These are phyloP conservation scores for Parnassius glacialis DNA, from an alignment of 2,888 invertebrate species.

Conservation along the genomic window DNA sequence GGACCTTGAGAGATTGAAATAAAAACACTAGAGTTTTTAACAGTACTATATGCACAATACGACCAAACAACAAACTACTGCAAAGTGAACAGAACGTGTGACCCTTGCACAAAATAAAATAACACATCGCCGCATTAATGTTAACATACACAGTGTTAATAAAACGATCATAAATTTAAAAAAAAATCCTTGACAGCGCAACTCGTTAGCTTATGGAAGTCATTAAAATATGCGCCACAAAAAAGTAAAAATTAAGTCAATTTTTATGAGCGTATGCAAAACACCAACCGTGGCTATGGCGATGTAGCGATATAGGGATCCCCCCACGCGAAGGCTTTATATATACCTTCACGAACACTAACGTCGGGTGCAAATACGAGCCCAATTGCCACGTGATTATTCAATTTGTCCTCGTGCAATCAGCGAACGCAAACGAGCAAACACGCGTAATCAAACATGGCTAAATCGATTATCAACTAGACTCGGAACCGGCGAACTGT, in stretches of 20 bases:
- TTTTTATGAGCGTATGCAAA: constrained; percentile 15
- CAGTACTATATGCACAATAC: too few relatives aligned
- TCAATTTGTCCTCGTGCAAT: constrained; percentile 77
- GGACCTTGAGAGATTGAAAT: too few relatives aligned
- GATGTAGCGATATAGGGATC: not conserved
- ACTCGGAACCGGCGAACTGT: constrained; percentile 37
- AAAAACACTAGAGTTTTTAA: too few relatives aligned
- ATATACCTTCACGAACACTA: constrained; percentile 34
- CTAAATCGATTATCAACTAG: constrained; percentile 70
- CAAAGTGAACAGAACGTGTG: too few relatives aligned
- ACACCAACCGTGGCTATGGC: not conserved
- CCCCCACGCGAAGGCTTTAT: constrained; percentile 1
- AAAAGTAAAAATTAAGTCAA: constrained; percentile 13
- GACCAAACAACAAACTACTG: too few relatives aligned
- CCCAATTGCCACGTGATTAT: constrained; percentile 71
- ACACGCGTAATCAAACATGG: constrained; percentile 68
- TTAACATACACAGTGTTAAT: constrained; percentile 9
- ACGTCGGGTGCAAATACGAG: constrained; percentile 32
- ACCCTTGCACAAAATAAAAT: too few relatives aligned
- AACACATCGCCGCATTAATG: too few relatives aligned
- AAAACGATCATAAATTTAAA: constrained; percentile 21
- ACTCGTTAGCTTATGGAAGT: constrained; percentile 18
- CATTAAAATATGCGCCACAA: constrained; percentile 18
- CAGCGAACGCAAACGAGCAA: constrained; percentile 74
- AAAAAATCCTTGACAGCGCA: constrained; percentile 2